Conservation (phyloP, 2,888 invertebrate genomes). For the Athalia cordata region DNA sequence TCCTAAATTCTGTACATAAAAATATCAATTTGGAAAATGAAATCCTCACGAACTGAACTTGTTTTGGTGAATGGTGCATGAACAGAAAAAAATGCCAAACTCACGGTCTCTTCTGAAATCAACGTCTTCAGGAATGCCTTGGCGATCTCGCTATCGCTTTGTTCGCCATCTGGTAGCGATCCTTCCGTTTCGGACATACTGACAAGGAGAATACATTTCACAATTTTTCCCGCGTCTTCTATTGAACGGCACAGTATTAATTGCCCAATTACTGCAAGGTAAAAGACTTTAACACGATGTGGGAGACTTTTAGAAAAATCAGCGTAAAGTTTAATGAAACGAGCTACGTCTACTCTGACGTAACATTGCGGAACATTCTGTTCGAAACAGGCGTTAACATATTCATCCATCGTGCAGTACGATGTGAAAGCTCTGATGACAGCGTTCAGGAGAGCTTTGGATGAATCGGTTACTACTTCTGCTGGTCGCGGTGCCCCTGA, state of each 20-base stretch:
- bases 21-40: background rate
- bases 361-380: slow-evolving; percentile 42
- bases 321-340: slow-evolving; percentile 50
- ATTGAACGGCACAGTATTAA: slow-evolving; percentile 29
- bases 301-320: slow-evolving; percentile 37
- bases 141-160: slow-evolving; percentile 18
- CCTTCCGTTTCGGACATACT: slow-evolving; percentile 31
- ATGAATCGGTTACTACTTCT: slow-evolving; percentile 53
- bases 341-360: slow-evolving; percentile 51
- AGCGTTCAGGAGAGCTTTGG: slow-evolving; percentile 53
- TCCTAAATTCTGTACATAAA: no score
- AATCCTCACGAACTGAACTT: background rate
- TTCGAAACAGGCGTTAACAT: slow-evolving; percentile 46
- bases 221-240: slow-evolving; percentile 1
- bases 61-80: background rate
- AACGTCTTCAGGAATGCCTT: slow-evolving; percentile 25
- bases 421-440: slow-evolving; percentile 49
- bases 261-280: slow-evolving; percentile 48
- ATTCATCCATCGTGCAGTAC: slow-evolving; percentile 50
- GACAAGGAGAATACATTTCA: slow-evolving; percentile 29
- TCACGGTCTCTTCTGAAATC: slow-evolving; percentile 5
- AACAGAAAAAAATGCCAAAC: background rate
- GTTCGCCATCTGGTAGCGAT: background rate
- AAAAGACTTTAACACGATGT: slow-evolving; percentile 49
- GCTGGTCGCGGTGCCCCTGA: slow-evolving; percentile 51